Base-by-base conservation (phyloP, 2,113 vertebrate species). In the Rhea pennata region DNA sequence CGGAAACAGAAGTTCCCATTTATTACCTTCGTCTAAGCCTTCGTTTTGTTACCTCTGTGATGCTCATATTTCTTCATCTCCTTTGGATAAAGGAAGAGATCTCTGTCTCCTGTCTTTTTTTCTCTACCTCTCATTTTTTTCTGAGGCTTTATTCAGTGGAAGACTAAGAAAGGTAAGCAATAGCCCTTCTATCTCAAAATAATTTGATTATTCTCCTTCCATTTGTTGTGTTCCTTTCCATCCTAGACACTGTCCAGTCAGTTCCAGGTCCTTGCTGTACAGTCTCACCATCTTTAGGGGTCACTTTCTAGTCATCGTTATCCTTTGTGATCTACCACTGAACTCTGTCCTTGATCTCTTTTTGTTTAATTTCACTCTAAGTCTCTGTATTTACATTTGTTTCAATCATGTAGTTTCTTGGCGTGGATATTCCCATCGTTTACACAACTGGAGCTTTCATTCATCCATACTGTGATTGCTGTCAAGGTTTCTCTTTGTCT, bases 401-500 rank as follows among this genome's bases (percentile, higher is more conserved):
- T n/a, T 51, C 36, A 77, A 20, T 62, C 9, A 15, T 3, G 8
- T 10, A 9, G 20, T 61, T 79, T 84, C 73, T 61, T 16, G 31
- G 36, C 59, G n/a, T 50, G 65, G 39, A n/a, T 44, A 16, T 2
- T 65, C 7, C 22, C 1, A 0, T 23, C 26, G 36, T 31, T 19
- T 56, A 5, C 40, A 66, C 13, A 24, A 0, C 20, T 46, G 64
- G 26, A 67, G 5, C 75, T 77, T 56, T 40, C 15, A 51, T 69
- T 65, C 54, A 53, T 27, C 64, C 2, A 0, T 27, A 29, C 29
- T 7, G 39, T 7, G 29, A 29, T 54, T 0, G 0, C 42, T 26
- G 13, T 20, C 17, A 23, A 9, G 19, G 54, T 59, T 22, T 48
- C 56, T 66, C 26, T 36, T 72, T 53, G 2, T 69, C 62, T 75